A percentile compares a stretch with the other conserved stretches of the same genome.
Conservation (phyloP, 2,797 vertebrate species). For the Myotis findleyi region DNA sequence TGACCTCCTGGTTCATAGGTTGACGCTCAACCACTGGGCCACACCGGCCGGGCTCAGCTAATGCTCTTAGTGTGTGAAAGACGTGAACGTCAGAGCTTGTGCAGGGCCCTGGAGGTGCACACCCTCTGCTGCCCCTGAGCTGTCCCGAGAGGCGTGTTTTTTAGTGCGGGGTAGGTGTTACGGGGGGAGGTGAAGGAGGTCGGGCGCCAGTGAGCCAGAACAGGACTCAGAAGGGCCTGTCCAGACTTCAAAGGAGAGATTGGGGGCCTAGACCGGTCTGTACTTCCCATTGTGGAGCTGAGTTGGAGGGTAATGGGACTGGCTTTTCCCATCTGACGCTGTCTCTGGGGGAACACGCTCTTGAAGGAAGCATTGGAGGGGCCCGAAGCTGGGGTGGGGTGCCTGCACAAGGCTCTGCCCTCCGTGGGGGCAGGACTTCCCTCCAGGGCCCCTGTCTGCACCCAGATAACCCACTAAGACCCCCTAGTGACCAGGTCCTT, state of each 20-base stretch:
- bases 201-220: neutral
- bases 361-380: neutral
- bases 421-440: accelerated
- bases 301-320: neutral
- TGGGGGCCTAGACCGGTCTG: neutral
- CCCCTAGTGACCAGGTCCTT: neutral
- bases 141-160: neutral
- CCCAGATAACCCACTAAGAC: too few relatives aligned
- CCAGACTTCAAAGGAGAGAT: neutral
- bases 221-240: neutral
- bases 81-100: neutral
- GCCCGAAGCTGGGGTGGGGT: too few relatives aligned
- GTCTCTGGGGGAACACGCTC: neutral
- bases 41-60: too few relatives aligned
- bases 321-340: neutral
- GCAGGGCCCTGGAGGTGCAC: neutral
- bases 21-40: too few relatives aligned
- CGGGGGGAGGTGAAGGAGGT: neutral
- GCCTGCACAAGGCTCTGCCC: neutral
- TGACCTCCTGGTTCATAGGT: too few relatives aligned
- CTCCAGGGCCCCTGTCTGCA: neutral
- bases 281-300: neutral
- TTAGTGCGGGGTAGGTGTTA: neutral
- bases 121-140: neutral
- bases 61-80: neutral